phyloP scores from a whole-genome alignment of 2,888 invertebrate genomes.

The Callimorpha dominula region DNA sequence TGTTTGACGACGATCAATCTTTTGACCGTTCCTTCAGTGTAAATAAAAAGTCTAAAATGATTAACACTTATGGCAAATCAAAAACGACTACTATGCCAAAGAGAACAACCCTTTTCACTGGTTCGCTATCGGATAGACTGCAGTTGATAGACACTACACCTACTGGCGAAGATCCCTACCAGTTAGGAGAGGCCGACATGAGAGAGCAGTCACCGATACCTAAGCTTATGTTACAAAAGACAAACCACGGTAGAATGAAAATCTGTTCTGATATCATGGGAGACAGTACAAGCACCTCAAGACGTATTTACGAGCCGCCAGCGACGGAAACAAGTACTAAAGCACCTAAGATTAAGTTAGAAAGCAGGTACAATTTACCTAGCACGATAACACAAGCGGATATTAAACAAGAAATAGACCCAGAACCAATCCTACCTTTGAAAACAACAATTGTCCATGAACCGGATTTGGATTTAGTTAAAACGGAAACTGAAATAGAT shows the following conservation, averaged over 20 bases:
- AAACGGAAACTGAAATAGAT: constrained; percentile 68
- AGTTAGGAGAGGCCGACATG: constrained; percentile 80
- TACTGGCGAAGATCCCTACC: constrained; percentile 81
- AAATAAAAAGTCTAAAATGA: constrained; percentile 75
- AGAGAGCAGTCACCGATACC: constrained; percentile 83
- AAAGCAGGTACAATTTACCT: constrained; percentile 58
- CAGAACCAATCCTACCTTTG: constrained; percentile 14
- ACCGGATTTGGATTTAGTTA: constrained; percentile 65
- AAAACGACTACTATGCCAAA: constrained; percentile 57
- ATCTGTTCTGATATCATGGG: constrained; percentile 60
- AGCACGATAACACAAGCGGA: constrained; percentile 55
- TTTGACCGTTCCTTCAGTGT: constrained; percentile 64
- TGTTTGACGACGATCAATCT: constrained; percentile 62
- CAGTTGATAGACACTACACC: constrained; percentile 80
- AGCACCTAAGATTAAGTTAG: constrained; percentile 51
- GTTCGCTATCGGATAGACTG: constrained; percentile 75
- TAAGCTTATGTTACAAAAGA: constrained; percentile 78
- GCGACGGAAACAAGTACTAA: constrained; percentile 54
- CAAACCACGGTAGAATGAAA: constrained; percentile 70
- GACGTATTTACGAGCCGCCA: constrained; percentile 67
- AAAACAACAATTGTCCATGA: constrained; percentile 62
- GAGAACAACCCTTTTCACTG: constrained; percentile 66
- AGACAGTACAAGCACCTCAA: constrained; percentile 47
- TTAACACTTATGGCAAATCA: constrained; percentile 74
- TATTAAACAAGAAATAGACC: constrained; percentile 11